A percentile compares a stretch with the other conserved stretches of the same genome.
These are phyloP conservation scores for Scaptomyza parva DNA, from an alignment of 2,888 invertebrate genomes.

Conservation along the genomic window DNA sequence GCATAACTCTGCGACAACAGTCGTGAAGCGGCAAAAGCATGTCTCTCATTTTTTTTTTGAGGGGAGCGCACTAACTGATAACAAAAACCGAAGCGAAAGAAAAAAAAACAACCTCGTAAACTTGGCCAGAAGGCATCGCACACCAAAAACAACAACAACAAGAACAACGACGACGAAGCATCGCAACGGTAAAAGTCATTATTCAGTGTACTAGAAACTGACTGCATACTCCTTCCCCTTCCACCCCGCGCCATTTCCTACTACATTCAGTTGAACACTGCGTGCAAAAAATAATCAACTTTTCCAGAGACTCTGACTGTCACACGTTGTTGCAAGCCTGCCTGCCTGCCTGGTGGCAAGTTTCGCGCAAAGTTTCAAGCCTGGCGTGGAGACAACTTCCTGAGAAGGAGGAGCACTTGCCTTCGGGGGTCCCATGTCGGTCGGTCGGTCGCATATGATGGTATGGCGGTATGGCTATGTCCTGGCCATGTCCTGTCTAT, in stretches of 20 bases:
- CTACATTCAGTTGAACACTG: conserved; percentile 25
- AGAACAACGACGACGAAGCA: conserved; percentile 21
- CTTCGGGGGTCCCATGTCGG: conserved; percentile 38
- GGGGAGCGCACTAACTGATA: conserved; percentile 29
- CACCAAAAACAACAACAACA: conserved; percentile 18
- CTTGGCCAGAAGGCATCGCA: conserved; percentile 69
- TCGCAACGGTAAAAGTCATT: conserved; percentile 73
- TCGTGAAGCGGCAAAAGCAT: conserved; percentile 25
- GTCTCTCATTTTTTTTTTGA: conserved; percentile 33
- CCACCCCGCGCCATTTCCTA: conserved; percentile 7
- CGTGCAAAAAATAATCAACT: conserved; percentile 80
- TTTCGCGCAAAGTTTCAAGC: conserved; percentile 70
- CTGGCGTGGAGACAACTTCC: conserved; percentile 68
- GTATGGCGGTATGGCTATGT: conserved; percentile 47
- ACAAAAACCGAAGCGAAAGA: conserved; percentile 29
- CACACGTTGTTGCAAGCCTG: conserved; percentile 66
- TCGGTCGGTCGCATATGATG: conserved; percentile 52
- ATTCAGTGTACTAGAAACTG: conserved; percentile 75
- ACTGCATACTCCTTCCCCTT: conserved; percentile 36
- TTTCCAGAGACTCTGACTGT: conserved; percentile 70
- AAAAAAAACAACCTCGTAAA: conserved; percentile 66
- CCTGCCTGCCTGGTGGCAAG: conserved; percentile 72
- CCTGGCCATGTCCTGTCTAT: conserved; percentile 49
- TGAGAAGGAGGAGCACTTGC: conserved; percentile 47
- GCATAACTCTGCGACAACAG: conserved; percentile 76